phyloP scores from a whole-genome alignment of 1,140 invertebrate genomes.

The Hylyphantes graminicola region DNA sequence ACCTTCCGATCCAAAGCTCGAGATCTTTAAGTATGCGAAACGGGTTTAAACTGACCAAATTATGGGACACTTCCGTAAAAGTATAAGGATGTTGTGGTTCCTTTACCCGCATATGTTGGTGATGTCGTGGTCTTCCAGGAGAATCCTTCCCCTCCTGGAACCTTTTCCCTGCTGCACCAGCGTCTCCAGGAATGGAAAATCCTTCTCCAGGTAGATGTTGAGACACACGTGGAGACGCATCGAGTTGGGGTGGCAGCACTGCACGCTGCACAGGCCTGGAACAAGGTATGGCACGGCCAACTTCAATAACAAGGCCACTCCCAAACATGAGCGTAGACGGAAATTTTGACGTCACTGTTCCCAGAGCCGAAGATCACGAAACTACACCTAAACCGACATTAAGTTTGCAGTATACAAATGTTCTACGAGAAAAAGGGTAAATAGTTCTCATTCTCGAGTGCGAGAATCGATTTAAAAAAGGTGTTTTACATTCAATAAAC shows the following conservation, averaged over 20 bases:
- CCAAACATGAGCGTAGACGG: too few relatives aligned
- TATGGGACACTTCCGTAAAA: background rate
- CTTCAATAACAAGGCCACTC: too few relatives aligned
- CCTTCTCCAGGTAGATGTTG: constrained; percentile 42
- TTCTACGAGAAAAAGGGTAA: too few relatives aligned
- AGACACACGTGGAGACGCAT: constrained; percentile 17
- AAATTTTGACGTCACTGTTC: too few relatives aligned
- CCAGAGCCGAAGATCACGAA: too few relatives aligned
- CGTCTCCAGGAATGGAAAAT: constrained; percentile 28
- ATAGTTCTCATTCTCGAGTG: too few relatives aligned
- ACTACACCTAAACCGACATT: too few relatives aligned
- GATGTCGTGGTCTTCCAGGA: constrained; percentile 22
- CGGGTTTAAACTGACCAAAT: background rate
- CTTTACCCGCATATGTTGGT: constrained; percentile 20
- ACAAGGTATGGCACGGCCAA: too few relatives aligned
- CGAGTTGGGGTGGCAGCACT: constrained; percentile 7
- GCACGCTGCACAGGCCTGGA: background rate
- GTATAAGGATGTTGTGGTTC: background rate
- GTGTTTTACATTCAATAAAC: too few relatives aligned
- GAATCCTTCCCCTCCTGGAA: background rate
- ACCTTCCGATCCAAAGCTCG: too few relatives aligned
- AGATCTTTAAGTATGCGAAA: background rate
- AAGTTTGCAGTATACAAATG: too few relatives aligned
- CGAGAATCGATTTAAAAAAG: too few relatives aligned
- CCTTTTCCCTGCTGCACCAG: constrained; percentile 14